Base-by-base conservation (phyloP, 2,888 invertebrate species). In the Elaeidobius kamerunicus region DNA sequence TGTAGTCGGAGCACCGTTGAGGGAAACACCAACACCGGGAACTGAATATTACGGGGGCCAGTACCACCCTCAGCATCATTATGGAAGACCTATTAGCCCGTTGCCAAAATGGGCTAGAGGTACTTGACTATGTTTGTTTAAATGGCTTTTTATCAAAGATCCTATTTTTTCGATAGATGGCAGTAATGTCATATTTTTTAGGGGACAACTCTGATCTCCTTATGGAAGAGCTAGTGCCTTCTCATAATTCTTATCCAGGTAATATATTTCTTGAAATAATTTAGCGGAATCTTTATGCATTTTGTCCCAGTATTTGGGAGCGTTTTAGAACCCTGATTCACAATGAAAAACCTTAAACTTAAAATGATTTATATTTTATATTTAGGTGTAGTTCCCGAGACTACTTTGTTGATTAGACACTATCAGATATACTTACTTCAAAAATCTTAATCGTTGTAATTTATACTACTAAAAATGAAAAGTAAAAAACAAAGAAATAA, bases 61-160 rank as follows among this genome's bases (percentile, higher is more conserved):
- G 56, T 75, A 73, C 63, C 75, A 76, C 58, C 73, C 76, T 51
- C 65, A 70, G 55, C 67, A 68, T 43, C 71, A 71, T 56, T 73
- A 70, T 57, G 72, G 67, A 41, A 70, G 77, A 51, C 71, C 77
- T 51, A 66, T 77, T 67, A 78, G 78, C 67, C 79, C 81, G 44
- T 73, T 81, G 62, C 81, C 81, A 48, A 77, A 76, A 67, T 79
- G 78, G 79, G 78, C 78, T 50, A 72, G 78, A 77, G 79, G 79
- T 80, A 79, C 65, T 56, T 59, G 54, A 27, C 41, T n/a, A 9
- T 19, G 35, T 35, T 27, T 16, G 35, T 46, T 28, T n/a, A n/a
- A n/a, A n/a, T n/a, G n/a, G n/a, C n/a, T n/a, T n/a, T n/a, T n/a
- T n/a, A n/a, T n/a, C n/a, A n/a, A n/a, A n/a, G n/a, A n/a, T n/a